Base-by-base conservation (phyloP, 2,888 invertebrate species). In the Tetranychus truncatus region DNA sequence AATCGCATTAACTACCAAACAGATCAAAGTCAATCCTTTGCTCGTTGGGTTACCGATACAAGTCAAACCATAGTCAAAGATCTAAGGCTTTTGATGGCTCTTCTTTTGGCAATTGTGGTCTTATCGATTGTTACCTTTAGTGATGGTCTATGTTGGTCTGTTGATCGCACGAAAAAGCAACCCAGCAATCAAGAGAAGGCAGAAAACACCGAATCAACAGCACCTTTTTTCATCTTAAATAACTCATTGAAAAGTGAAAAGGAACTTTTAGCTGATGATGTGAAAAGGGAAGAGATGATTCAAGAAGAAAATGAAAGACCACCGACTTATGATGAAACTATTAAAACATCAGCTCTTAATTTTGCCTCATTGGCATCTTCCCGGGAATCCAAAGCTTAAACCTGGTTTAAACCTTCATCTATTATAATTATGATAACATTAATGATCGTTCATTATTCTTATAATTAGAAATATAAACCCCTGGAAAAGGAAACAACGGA, bases 261-360 rank as follows among this genome's bases (percentile, higher is more conserved):
- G 9, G 55, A 15, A 7, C 15, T 15, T 55, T 15, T 15, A 9
- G 15, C 55, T 15, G 55, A 55, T 9, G 55, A 55, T 15, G 0
- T 8, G 0, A 55, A 55, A 55, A 55, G 1, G 9, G 55, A 55
- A 15, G 11, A 55, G 55, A 55, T 55, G 15, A 55, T 55, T 15
- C 11, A 55, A 55, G 55, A 9, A 55, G 55, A 55, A 55, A 15
- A 9, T 55, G 55, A 55, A 55, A 9, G 15, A 55, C 55, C 55
- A 15, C 55, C 55, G 11, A 55, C 55, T 15, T 55, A 55, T 15
- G 55, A 55, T 55, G 55, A 55, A 7, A 55, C 55, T 1, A 55
- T 55, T 55, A 55, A 55, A 55, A 55, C 55, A 55, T 55, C 55
- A 55, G 55, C 55, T 55, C 55, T 55, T 55, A 55, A 55, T 55